Evolutionary conservation across 1,140 invertebrate species (phyloP), one percentile per base, ranked within the genome.

Genomic region (Patella vulgata): DNA sequence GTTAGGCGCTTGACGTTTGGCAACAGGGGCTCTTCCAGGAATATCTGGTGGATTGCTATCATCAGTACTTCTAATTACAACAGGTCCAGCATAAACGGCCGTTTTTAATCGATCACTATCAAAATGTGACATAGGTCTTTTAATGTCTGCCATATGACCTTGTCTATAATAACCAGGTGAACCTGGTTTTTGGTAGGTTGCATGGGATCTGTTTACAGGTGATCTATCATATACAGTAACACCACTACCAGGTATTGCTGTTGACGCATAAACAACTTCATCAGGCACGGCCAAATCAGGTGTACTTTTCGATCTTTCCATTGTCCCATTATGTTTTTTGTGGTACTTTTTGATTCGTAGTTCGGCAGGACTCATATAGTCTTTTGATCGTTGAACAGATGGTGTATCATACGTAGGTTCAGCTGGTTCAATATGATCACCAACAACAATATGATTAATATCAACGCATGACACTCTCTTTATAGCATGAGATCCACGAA

Each of bases 401-500:
- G 52, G 21, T 61, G 54, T 42, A 40, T 31, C 19, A 19, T 27
- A 44, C 14, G 46, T 53, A 21, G 52, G 21, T 17, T 59, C 50
- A 48, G 56, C 50, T 21, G 48, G 28, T 31, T 33, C 59, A 46
- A 42, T 30, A 39, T 63, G 52, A n/a, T 70, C 70, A 1, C 47
- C 52, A 3, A 48, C 44, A 19, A 51, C 11, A n/a, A 78, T 46
- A 44, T 67, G 67, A 43, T 75, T 70, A 21, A 74, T 58, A 27
- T 77, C 78, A 12, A 76, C 47, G 65, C 72, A 73, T 1, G 78
- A 79, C 4, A 80, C 68, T n/a, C 78, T 63, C 62, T 79, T 78
- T 9, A 74, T 66, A 21, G 75, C 58, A 54, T 75, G 79, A 39
- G 78, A 60, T n/a, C 67, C 70, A n/a, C 77, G 53, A 12, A 84